Evolutionary conservation across 1,140 invertebrate genomes (phyloP), one percentile per base, ranked within the genome.

Genomic region (Pygmarrhopalites habei): DNA sequence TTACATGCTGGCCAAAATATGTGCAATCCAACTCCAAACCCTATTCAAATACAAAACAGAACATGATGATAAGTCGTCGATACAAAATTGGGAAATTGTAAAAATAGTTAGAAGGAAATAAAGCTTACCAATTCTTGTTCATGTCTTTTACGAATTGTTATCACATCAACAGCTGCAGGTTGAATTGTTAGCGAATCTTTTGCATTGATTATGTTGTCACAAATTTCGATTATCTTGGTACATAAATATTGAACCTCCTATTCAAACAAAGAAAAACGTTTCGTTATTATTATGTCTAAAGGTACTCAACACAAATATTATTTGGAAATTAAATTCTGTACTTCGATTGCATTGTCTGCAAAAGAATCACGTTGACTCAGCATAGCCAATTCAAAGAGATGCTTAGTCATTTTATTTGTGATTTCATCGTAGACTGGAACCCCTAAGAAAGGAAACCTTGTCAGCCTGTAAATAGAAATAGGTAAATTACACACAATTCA

Each of bases 291-390:
- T n/a, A n/a, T n/a, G 7, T 49, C 21, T 39, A 39, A 39, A 39
- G 17, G 7, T 39, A 10, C 35, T 39, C 7, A 10, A 39, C 10
- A 39, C 17, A 10, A 10, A 17, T 10, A 39, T 39, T 49, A 49
- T 14, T 49, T 32, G 26, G 26, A 26, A 21, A 23, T 46, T 46
- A 52, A 58, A 43, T 28, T 52, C 19, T 7, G 7, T 60, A 60
- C 61, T 49, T 71, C 69, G 21, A 68, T 71, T 30, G 64, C 64
- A 52, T 71, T 71, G 46, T 71, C 69, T 15, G 69, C 69, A 29
- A 71, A 71, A 15, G 64, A 64, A 43, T 71, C 69, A 28, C 69
- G 15, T 26, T 68, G 63, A 52, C 60, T 61, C 14, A 64, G 30
- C 43, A 68, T 44, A 4, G 66, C 69, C 25, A 71, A 47, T 43